Base-by-base conservation (phyloP, 2,888 invertebrate species). In the Mesoligia furuncula region DNA sequence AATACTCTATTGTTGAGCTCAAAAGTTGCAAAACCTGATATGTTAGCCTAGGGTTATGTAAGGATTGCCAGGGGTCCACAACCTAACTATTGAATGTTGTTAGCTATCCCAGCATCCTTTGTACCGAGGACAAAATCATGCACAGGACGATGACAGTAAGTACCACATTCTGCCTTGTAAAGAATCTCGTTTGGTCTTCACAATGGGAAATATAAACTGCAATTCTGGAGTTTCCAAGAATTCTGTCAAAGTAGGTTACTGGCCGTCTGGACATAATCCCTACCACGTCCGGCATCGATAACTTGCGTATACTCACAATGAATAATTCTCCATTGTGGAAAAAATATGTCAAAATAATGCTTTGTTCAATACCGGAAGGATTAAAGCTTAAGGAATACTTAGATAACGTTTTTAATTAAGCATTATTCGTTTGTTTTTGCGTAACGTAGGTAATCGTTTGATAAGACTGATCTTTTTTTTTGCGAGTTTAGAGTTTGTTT, bases 201-300 rank as follows among this genome's bases (percentile, higher is more conserved):
- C 85, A 75, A 81, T 77, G 79, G 76, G 36, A 85, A 73, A 75
- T 79, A 77, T 54, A 81, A 70, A 69, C 36, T 75, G 66, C 48
- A 24, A 57, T 78, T 77, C 77, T 83, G 80, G 72, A 80, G 36
- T 77, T 92, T 91, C 92, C 88, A 71, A 89, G 90, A 91, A 92
- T 90, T 89, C 84, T 85, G 83, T 81, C 79, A 88, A 87, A 89
- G 82, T 87, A 88, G 84, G 87, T 88, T 92, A 91, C 83, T 88
- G 84, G 80, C 84, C 77, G 77, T 78, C 79, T 86, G 74, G 62
- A 48, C 77, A 57, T 91, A 92, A 92, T 90, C 90, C 90, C 17
- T 79, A 64, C 73, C 70, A 93, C 92, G 93, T 96, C 96, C 95
- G 95, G 96, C 93, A 93, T 95, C 94, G 92, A 93, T 96, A 95